Conservation (phyloP, 2,888 invertebrate species). For the Zygogramma bicolorata region DNA sequence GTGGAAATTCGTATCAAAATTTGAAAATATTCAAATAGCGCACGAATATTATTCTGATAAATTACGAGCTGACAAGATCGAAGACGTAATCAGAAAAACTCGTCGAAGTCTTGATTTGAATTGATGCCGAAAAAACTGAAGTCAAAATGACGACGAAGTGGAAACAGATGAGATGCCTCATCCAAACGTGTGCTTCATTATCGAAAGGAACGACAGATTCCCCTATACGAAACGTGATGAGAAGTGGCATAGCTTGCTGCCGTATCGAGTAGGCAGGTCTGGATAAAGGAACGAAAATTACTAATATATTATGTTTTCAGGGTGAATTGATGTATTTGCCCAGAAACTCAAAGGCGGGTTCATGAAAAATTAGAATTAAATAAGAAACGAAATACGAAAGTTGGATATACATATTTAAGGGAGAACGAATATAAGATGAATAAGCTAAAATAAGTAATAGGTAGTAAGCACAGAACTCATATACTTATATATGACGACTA, state of each 20-base stretch:
- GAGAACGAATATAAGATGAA: no score
- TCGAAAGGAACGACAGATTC: not conserved
- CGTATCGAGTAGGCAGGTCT: no score
- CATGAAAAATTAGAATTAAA: no score
- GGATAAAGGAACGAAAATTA: no score
- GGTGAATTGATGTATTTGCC: no score
- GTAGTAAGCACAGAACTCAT: no score
- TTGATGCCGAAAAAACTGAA: constrained; percentile 7
- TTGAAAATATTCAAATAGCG: not conserved
- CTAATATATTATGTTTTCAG: no score
- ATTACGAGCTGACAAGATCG: not conserved
- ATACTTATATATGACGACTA: no score
- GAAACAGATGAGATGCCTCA: not conserved
- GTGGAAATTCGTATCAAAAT: not conserved
- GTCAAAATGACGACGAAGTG: constrained; percentile 1
- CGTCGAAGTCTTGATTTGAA: not conserved
- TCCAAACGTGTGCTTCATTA: constrained; percentile 1
- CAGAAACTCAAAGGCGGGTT: no score
- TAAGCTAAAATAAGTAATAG: no score
- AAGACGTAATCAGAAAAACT: not conserved
- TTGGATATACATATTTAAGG: no score
- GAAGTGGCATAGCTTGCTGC: not conserved
- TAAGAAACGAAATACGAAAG: no score
- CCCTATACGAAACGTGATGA: not conserved
- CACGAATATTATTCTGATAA: not conserved